A percentile compares a stretch with the other conserved stretches of the same genome.
Conservation (phyloP, 2,797 vertebrate species). For the Ammospiza maritima region DNA sequence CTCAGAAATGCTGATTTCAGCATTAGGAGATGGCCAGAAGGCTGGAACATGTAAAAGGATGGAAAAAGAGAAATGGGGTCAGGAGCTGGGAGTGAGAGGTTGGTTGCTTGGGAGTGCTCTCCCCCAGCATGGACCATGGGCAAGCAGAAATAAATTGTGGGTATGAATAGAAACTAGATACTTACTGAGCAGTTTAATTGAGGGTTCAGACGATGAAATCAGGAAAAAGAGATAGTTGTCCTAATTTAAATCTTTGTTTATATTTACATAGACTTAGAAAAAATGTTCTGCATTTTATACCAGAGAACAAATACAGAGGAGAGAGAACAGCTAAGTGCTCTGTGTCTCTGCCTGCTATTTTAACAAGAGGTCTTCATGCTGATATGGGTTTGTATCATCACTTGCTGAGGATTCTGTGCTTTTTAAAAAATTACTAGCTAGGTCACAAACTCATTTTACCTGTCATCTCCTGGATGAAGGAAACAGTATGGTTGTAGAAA, state of each 20-base stretch:
- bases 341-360: neutral
- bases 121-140: neutral
- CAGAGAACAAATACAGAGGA: neutral
- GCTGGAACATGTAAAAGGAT: neutral
- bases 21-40: neutral
- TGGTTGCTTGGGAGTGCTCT: neutral
- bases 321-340: neutral
- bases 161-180: neutral
- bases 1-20: neutral
- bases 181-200: neutral
- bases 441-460: neutral
- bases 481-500: neutral
- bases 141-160: neutral
- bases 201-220: neutral
- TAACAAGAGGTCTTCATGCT: neutral
- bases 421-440: neutral
- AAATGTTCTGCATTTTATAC: neutral
- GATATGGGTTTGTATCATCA: neutral
- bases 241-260: slow-evolving; percentile 19
- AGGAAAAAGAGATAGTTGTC: neutral
- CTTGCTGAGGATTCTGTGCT: neutral
- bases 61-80: neutral
- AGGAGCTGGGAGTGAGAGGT: neutral
- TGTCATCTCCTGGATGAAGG: neutral
- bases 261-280: neutral